These are phyloP conservation scores for Norana najaformis DNA, from an alignment of 2,888 invertebrate genomes.

Conservation along the genomic window DNA sequence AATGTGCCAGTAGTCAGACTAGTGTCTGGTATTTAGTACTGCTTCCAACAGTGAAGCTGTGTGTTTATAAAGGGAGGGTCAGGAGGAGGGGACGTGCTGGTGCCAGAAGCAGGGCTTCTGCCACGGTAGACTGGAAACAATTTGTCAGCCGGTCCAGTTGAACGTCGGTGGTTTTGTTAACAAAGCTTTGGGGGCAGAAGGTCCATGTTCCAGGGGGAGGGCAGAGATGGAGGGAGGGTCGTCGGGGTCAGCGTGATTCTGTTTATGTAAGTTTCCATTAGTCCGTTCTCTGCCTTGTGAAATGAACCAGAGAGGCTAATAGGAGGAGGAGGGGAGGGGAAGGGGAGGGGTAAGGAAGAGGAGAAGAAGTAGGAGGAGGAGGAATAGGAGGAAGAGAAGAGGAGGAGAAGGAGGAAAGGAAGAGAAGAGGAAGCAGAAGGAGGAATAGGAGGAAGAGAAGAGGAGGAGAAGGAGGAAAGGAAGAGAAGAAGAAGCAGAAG, in stretches of 20 bases:
- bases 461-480: neutral
- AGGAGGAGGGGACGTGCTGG: neutral
- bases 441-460: neutral
- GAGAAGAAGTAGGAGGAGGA: neutral
- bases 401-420: neutral
- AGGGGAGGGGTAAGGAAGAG: neutral
- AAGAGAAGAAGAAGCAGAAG: neutral
- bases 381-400: neutral
- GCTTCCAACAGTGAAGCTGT: neutral
- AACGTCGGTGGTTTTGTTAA: constrained; percentile 10
- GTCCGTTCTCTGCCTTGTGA: neutral
- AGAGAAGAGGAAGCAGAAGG: neutral
- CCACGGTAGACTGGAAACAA: constrained; percentile 13
- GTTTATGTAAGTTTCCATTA: constrained; percentile 7
- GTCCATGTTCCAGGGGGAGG: neutral
- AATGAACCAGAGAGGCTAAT: neutral
- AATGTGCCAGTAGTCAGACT: neutral
- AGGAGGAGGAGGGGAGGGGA: neutral
- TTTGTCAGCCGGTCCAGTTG: neutral
- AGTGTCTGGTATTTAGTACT: neutral
- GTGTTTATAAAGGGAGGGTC: neutral
- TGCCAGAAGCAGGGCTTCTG: neutral
- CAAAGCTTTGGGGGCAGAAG: neutral
- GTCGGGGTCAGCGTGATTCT: neutral
- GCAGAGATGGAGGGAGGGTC: neutral